Conservation (phyloP, 92 coral and sea anemone genomes). For the Epizoanthus rinbou region DNA sequence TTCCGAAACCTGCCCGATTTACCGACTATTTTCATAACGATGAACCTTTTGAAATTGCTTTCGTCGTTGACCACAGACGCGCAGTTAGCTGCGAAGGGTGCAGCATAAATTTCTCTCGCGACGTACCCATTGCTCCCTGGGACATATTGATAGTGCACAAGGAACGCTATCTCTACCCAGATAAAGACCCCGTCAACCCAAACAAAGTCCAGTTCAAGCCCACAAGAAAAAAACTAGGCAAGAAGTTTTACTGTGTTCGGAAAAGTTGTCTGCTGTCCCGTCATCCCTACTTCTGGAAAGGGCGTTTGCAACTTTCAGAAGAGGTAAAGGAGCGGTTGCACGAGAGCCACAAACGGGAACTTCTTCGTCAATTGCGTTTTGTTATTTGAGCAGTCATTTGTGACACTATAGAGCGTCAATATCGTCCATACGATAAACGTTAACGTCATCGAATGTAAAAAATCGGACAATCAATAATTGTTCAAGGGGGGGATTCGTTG, state of each 20-base stretch:
- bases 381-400: conserved; percentile 14
- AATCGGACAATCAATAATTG: too few species aligned
- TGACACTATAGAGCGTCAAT: background rate
- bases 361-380: conserved; percentile 18
- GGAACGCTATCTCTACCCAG: conserved; percentile 34
- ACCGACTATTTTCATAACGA: conserved; percentile 47
- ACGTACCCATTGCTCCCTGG: conserved; percentile 43
- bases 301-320: conserved; percentile 3
- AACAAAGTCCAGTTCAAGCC: conserved; percentile 14
- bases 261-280: conserved; percentile 34
- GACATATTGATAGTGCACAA: conserved; percentile 46
- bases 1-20: conserved; percentile 39
- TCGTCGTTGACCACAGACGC: conserved; percentile 26
- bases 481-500: too few species aligned
- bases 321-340: conserved; percentile 33
- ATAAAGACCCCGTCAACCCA: conserved; percentile 6
- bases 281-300: conserved; percentile 50
- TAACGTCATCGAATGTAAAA: too few species aligned
- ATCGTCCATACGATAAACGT: too few species aligned
- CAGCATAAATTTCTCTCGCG: conserved; percentile 40
- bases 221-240: conserved; percentile 21
- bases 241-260: background rate
- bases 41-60: conserved; percentile 42
- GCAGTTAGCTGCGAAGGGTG: conserved; percentile 48
- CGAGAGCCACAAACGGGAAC: conserved; percentile 36